Evolutionary conservation across 1,140 invertebrate species (phyloP), one percentile per base, ranked within the genome.

Genomic region (Parapsyche elsis): DNA sequence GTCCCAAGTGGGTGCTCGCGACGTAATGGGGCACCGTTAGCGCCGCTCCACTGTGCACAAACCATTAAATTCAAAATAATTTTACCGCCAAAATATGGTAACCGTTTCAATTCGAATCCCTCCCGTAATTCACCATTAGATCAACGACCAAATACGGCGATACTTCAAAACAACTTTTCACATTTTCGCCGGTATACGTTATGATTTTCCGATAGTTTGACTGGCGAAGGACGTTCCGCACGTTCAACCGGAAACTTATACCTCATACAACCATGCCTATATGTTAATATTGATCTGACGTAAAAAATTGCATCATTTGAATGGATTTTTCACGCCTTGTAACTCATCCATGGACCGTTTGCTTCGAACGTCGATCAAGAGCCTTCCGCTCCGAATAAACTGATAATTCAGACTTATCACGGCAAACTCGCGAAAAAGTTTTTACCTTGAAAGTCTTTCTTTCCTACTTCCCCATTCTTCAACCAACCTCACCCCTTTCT

Each of bases 361-460:
- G 49, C 49, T 16, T 14, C 49, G 23, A 26, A 67, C 64, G 64
- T 67, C 64, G 64, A 67, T 67, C 64, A 67, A 67, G 24, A 19
- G 14, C 64, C 64, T 67, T 67, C 64, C 64, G 64, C 64, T 67
- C 64, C 64, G 64, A 67, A 67, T 67, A 67, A 67, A 67, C 64
- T 67, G 64, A 67, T 67, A 67, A 67, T 67, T 67, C 64, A 67
- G 64, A 67, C 64, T 67, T 67, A 67, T 67, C 64, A 30, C 64
- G 9, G 24, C 19, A n/a, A 26, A 67, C 21, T 67, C 21, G 7
- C 9, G 23, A 1, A 1, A 24, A 67, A 67, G 64, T 67, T 67
- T 14, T 67, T 23, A 67, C 64, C 64, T 67, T 67, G 64, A 67
- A 67, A 67, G 64, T 67, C 21, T 67, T 67, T 67, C 23, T 10